These are phyloP conservation scores for Aurelia sp. DNA, from an alignment of 30 jellyfish, hydroid and myxozoan species.

Conservation along the genomic window DNA sequence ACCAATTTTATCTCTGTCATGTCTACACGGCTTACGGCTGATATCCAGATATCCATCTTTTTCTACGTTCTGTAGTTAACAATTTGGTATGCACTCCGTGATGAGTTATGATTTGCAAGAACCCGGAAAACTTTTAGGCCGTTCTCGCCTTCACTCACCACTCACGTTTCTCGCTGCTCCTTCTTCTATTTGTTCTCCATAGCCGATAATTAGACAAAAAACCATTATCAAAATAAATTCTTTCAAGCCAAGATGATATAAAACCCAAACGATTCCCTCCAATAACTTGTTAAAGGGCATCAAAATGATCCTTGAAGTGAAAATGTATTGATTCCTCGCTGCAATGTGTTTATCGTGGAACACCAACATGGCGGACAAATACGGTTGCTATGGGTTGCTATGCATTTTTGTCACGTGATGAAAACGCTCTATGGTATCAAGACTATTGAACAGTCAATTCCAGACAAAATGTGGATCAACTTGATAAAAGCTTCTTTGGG, in stretches of 20 bases:
- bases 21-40: neutral
- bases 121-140: neutral
- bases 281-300: neutral
- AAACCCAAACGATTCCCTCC: neutral
- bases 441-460: too few species aligned
- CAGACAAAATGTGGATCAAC: too few species aligned
- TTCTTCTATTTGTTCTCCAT: slow-evolving; percentile 16
- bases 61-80: slow-evolving; percentile 10
- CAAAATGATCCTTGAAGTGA: too few species aligned
- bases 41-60: neutral
- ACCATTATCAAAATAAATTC: neutral
- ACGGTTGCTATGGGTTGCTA: too few species aligned
- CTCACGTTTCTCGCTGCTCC: slow-evolving; percentile 4
- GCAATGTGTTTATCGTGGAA: too few species aligned
- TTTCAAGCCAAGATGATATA: neutral
- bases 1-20: too few species aligned
- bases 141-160: neutral
- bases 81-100: slow-evolving; percentile 2
- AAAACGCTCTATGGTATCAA: too few species aligned
- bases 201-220: slow-evolving; percentile 19
- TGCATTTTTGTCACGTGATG: too few species aligned
- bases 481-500: too few species aligned
- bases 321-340: too few species aligned
- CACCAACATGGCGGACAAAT: too few species aligned
- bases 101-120: neutral